These are phyloP conservation scores for Pangasianodon gigas DNA, from an alignment of 2,113 vertebrate genomes.

Conservation along the genomic window DNA sequence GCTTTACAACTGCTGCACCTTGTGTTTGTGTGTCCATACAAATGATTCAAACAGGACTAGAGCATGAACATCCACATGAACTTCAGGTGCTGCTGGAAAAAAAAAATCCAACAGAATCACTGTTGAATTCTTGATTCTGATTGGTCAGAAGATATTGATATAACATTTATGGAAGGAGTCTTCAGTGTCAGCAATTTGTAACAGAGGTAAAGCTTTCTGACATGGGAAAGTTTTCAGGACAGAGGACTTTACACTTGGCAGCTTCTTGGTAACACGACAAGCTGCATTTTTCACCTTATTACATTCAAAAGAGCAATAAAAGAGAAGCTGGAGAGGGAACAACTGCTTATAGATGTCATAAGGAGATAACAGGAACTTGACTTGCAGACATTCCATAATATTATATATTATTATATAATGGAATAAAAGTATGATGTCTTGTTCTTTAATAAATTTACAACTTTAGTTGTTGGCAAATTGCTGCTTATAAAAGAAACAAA, in stretches of 20 bases:
- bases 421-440: background rate
- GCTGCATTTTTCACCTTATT: background rate
- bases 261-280: background rate
- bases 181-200: background rate
- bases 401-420: background rate
- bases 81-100: background rate
- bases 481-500: no score
- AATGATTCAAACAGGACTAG: background rate
- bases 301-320: background rate
- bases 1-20: slow-evolving; percentile 14
- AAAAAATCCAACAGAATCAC: background rate
- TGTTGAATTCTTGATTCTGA: background rate
- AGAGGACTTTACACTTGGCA: background rate
- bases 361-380: background rate
- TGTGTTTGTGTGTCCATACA: background rate
- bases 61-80: background rate
- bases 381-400: background rate
- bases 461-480: background rate
- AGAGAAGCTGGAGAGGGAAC: background rate
- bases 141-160: background rate
- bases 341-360: background rate
- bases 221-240: background rate
- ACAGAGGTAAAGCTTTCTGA: background rate
- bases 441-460: background rate
- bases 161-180: background rate